These are phyloP conservation scores for Canis aureus DNA, from an alignment of 2,113 vertebrate species.

Conservation along the genomic window DNA sequence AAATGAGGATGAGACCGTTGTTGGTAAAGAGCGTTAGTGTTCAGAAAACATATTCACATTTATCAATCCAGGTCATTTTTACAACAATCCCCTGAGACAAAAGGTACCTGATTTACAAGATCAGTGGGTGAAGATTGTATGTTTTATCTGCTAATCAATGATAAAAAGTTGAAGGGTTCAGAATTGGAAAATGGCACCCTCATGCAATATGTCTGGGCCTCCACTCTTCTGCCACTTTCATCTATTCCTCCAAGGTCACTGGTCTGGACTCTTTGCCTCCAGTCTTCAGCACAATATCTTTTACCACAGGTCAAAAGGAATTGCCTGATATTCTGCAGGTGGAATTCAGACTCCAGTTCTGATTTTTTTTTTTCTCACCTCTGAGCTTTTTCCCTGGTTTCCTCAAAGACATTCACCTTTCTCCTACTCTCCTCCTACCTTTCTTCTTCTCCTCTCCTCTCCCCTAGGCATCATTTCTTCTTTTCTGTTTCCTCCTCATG, in stretches of 20 bases:
- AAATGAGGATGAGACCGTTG: neutral
- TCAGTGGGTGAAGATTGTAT: neutral
- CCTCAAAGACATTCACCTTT: neutral
- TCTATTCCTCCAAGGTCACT: too few species aligned
- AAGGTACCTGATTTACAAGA: neutral
- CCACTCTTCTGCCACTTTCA: neutral
- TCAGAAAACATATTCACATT: neutral
- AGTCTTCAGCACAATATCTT: neutral
- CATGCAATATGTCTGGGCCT: neutral
- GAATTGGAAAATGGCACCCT: neutral
- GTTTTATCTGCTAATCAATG: neutral
- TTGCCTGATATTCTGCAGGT: too few species aligned
- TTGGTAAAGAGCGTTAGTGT: neutral
- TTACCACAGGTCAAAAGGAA: neutral
- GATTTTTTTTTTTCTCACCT: neutral
- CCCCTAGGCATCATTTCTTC: neutral
- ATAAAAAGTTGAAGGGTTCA: neutral
- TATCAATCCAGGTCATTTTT: neutral
- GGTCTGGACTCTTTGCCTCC: neutral
- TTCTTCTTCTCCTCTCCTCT: neutral
- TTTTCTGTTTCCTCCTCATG: neutral
- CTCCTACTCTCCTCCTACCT: accelerated
- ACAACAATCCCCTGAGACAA: neutral
- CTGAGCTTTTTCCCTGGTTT: neutral
- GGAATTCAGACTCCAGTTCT: too few species aligned